phyloP scores from a whole-genome alignment of 1,140 invertebrate genomes.

The Pogonomyrmex californicus region DNA sequence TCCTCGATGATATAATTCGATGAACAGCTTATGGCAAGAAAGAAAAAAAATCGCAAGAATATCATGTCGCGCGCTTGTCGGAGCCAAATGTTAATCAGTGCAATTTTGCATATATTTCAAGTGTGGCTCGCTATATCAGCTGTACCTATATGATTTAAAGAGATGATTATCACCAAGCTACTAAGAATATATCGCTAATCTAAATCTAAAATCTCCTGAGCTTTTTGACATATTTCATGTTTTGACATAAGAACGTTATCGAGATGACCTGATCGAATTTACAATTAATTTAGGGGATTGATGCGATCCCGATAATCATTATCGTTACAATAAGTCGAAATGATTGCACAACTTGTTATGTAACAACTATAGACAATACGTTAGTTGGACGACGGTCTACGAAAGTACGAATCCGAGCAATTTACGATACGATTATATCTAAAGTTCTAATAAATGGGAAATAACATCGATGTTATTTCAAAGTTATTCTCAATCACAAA shows the following conservation, averaged over 20 bases:
- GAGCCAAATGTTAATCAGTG: slow-evolving; percentile 11
- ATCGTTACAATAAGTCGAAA: neutral
- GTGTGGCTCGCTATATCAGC: slow-evolving; percentile 10
- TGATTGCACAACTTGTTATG: slow-evolving; percentile 2
- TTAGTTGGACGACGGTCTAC: slow-evolving; percentile 3
- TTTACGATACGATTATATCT: neutral
- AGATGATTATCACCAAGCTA: slow-evolving; percentile 13
- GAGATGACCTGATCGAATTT: slow-evolving; percentile 46
- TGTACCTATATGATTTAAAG: slow-evolving; percentile 11
- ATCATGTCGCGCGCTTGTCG: neutral
- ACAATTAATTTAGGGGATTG: slow-evolving; percentile 22
- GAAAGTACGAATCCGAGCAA: neutral
- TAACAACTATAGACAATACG: slow-evolving; percentile 50
- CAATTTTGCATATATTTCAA: neutral
- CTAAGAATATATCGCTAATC: neutral
- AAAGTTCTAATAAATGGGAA: slow-evolving; percentile 5
- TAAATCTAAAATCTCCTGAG: slow-evolving; percentile 33
- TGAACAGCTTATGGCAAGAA: neutral
- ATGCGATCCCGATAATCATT: neutral
- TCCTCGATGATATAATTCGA: neutral
- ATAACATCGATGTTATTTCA: slow-evolving; percentile 38
- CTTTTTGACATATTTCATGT: slow-evolving; percentile 32
- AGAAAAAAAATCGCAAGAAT: neutral
- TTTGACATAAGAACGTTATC: neutral
- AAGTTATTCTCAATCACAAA: slow-evolving; percentile 53